These are phyloP conservation scores for Zophobas atratus DNA, from an alignment of 1,140 invertebrate species.

Conservation along the genomic window DNA sequence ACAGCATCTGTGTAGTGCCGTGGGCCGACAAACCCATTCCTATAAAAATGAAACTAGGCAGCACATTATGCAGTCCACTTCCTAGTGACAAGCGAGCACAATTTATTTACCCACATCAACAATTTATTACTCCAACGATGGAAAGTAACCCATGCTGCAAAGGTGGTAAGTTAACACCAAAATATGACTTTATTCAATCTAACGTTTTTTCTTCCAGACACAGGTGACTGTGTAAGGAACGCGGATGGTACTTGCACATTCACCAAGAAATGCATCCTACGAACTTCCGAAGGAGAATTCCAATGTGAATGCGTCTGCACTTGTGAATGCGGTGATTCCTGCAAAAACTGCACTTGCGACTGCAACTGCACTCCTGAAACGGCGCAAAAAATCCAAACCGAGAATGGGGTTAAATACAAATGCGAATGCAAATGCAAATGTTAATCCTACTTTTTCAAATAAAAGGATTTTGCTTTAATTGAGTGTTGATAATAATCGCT, in stretches of 20 bases:
- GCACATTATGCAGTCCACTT: conserved; percentile 29
- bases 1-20: conserved; percentile 28
- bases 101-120: neutral
- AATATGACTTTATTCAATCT: too few species aligned
- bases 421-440: conserved; percentile 24
- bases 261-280: conserved; percentile 6
- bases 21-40: conserved; percentile 4
- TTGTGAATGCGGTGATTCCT: neutral
- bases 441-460: neutral
- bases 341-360: conserved; percentile 17
- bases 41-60: conserved; percentile 29
- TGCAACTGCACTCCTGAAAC: conserved; percentile 19
- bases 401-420: conserved; percentile 6
- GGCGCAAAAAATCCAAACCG: conserved; percentile 28
- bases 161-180: neutral
- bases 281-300: conserved; percentile 10
- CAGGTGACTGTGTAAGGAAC: neutral
- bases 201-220: neutral
- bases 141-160: neutral
- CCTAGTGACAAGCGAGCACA: conserved; percentile 14
- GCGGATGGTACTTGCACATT: conserved; percentile 15
- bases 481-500: conserved; percentile 1
- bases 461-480: neutral
- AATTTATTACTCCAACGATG: neutral
- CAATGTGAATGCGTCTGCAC: conserved; percentile 29